Conservation (phyloP, 2,113 vertebrate species). For the Eretmodus cyanostictus region DNA sequence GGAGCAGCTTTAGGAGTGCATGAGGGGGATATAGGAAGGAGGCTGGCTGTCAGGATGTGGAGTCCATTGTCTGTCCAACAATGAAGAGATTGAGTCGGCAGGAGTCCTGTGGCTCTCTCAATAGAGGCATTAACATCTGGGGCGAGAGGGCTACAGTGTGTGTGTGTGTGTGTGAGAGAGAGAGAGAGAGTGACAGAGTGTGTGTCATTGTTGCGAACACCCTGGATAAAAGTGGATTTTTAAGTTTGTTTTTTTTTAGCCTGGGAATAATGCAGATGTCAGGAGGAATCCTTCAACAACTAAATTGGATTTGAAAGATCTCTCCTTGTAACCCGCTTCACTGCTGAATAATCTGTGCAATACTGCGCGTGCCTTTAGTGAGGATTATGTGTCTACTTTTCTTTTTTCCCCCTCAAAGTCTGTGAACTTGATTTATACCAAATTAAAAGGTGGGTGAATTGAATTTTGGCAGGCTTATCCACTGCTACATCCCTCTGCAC, state of each 20-base stretch:
- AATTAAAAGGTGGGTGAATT: constrained; percentile 1
- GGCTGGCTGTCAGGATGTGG: constrained; percentile 57
- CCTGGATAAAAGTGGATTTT: constrained; percentile 16
- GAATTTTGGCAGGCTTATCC: constrained; percentile 3
- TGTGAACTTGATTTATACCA: background rate
- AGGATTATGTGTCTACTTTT: background rate
- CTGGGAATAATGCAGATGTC: constrained; percentile 1
- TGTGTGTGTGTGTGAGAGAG: background rate
- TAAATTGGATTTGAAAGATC: background rate
- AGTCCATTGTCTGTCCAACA: constrained; percentile 68
- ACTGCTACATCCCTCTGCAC: background rate
- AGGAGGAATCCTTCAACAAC: background rate
- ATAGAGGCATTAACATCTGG: constrained; percentile 73
- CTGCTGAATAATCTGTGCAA: background rate
- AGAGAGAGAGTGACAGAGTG: background rate
- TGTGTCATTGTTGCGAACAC: constrained; percentile 6
- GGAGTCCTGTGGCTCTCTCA: constrained; percentile 67
- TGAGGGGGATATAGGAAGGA: constrained; percentile 40
- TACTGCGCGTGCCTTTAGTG: background rate
- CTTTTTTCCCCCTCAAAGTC: background rate
- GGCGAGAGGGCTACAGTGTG: constrained; percentile 31
- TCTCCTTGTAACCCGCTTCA: background rate
- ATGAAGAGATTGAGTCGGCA: constrained; percentile 67
- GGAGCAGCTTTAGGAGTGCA: background rate
- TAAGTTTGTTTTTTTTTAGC: background rate